These are phyloP conservation scores for Periparus ater DNA, from an alignment of 2,797 vertebrate genomes.

Conservation along the genomic window DNA sequence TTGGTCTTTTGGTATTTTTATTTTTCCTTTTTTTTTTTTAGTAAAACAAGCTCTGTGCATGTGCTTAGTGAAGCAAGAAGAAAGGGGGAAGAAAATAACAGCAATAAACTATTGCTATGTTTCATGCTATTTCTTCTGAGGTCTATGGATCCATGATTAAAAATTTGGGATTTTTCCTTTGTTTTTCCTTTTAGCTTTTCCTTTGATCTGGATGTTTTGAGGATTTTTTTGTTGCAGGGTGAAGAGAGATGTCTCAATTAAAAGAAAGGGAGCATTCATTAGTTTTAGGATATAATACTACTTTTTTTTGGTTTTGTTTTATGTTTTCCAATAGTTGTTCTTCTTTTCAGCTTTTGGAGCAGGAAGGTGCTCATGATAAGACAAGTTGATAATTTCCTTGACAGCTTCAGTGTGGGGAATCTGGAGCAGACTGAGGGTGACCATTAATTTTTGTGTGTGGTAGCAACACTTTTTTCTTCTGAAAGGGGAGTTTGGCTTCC, in stretches of 20 bases:
- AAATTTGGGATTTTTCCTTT: neutral
- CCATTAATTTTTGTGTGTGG: neutral
- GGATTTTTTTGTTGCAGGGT: fast-evolving
- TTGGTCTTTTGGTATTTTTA: neutral
- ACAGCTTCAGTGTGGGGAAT: fast-evolving
- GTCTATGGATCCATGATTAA: neutral
- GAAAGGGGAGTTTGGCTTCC: neutral
- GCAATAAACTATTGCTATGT: neutral
- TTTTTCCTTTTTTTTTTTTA: fast-evolving
- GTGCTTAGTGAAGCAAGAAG: neutral
- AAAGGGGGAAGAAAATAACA: neutral
- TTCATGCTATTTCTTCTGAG: neutral
- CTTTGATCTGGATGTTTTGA: fast-evolving
- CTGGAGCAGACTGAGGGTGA: neutral
- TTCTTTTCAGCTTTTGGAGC: neutral
- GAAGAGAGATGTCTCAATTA: neutral
- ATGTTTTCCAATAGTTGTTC: neutral
- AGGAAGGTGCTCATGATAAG: neutral
- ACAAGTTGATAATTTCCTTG: neutral
- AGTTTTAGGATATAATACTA: neutral
- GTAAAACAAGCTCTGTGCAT: neutral
- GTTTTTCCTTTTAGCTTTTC: neutral
- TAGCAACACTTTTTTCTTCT: neutral
- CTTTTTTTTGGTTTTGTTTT: neutral
- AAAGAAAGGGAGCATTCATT: neutral